Conservation (phyloP, 37 sponge, comb jelly and placozoan genomes). For the Chondrilla cf. caribensis region DNA sequence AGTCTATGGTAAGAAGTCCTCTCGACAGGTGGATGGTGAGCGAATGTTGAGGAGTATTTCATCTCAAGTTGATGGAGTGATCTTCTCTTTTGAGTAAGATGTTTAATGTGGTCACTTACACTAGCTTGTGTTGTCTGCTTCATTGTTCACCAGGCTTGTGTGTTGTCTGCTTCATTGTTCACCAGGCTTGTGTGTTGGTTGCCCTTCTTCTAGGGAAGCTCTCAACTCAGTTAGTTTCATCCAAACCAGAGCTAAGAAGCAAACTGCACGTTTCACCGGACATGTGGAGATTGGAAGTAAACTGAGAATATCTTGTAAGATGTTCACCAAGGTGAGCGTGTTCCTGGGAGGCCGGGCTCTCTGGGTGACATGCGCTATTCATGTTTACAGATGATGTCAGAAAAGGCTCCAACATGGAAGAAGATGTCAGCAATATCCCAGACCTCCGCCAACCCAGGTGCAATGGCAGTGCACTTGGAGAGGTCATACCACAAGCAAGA, state of each 20-base stretch:
- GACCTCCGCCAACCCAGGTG: conserved; percentile 63
- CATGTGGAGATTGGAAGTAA: conserved; percentile 69
- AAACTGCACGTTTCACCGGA: conserved; percentile 80
- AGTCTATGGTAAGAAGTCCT: conserved; percentile 46
- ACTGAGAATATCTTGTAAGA: conserved; percentile 74
- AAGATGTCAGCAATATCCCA: conserved; percentile 89
- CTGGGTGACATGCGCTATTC: too few species aligned
- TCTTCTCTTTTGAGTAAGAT: conserved; percentile 68
- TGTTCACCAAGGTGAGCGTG: conserved; percentile 70
- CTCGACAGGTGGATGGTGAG: conserved; percentile 70
- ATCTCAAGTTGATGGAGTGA: conserved; percentile 41
- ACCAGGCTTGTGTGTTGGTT: too few species aligned
- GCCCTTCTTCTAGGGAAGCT: conserved; percentile 55
- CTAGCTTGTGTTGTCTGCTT: too few species aligned
- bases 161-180: too few species aligned
- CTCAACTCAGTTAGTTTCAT: conserved; percentile 56
- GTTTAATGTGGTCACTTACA: too few species aligned
- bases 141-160: too few species aligned
- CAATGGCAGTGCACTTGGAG: conserved; percentile 72
- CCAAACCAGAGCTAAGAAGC: conserved; percentile 57
- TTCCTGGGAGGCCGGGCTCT: not conserved
- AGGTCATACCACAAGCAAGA: conserved; percentile 82
- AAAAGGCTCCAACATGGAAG: conserved; percentile 83
- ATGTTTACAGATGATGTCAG: conserved; percentile 61
- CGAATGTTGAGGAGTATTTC: conserved; percentile 40